Evolutionary conservation across 2,113 vertebrate genomes (phyloP), one percentile per base, ranked within the genome.

Genomic region (Corythoichthys intestinalis): DNA sequence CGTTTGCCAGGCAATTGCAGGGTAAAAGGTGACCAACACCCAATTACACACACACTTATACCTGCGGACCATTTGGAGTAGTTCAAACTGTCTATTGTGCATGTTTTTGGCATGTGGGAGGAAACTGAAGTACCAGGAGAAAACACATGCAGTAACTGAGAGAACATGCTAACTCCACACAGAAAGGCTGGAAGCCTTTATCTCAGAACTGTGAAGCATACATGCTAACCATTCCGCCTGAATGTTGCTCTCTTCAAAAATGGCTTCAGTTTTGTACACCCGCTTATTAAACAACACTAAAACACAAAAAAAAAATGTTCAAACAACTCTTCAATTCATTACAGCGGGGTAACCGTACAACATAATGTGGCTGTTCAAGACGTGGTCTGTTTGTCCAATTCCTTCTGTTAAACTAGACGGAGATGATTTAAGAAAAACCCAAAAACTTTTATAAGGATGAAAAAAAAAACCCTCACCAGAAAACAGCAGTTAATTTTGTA

Each of bases 401-500:
- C 41, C 4, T 44, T 20, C 8, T 41, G 46, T 15, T 59, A 49
- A 12, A 73, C 6, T 10, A 62, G 37, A 14, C 67, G n/a, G 1
- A 35, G 20, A 59, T 13, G 57, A 35, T 15, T 57, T 34, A 10
- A 12, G 6, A 37, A 17, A 12, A 28, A 20, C 34, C 9, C 11
- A 7, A 47, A 35, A 57, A 58, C 8, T n/a, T 7, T 41, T 28
- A 5, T 63, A 39, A 11, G 59, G 38, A 41, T 4, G 38, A 50
- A 46, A 20, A 41, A 54, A 65, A 75, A 76, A 28, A 3, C 34
- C 82, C 81, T 83, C 72, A 53, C 67, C 1, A 13, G 75, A 49
- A 59, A 81, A 75, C 82, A 87, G 76, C 83, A 84, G 84, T 77
- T 78, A 67, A 53, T 69, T 80, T 83, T 74, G 76, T 68, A 67